phyloP scores from a whole-genome alignment of 2,888 invertebrate species.

The Baronia brevicornis region DNA sequence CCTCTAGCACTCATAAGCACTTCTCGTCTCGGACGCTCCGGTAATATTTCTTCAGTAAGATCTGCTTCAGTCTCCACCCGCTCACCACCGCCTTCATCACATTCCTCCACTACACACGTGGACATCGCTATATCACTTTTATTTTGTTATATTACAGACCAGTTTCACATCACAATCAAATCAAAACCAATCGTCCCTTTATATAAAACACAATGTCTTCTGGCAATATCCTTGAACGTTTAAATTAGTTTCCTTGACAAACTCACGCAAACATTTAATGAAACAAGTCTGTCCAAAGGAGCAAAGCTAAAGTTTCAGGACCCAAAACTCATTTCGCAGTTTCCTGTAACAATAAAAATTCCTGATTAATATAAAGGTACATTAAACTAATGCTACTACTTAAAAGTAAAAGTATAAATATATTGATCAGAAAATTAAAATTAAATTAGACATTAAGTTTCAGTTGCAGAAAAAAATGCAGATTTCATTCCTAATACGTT shows the following conservation, averaged over 20 bases:
- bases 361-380: too few relatives aligned
- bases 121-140: conserved; percentile 36
- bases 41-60: conserved; percentile 40
- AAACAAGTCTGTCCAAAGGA: conserved; percentile 2
- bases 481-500: too few relatives aligned
- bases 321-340: background rate
- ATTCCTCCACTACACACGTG: conserved; percentile 62
- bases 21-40: conserved; percentile 65
- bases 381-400: too few relatives aligned
- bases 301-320: too few relatives aligned
- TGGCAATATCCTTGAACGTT: conserved; percentile 3
- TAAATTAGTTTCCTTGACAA: conserved; percentile 12
- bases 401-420: too few relatives aligned
- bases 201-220: too few relatives aligned
- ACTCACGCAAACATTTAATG: conserved; percentile 4
- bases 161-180: too few relatives aligned
- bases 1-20: conserved; percentile 73
- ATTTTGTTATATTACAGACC: too few relatives aligned
- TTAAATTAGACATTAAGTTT: too few relatives aligned
- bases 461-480: too few relatives aligned
- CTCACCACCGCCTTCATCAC: conserved; percentile 36
- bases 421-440: too few relatives aligned
- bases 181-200: too few relatives aligned
- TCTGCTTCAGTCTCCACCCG: conserved; percentile 22
- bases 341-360: conserved; percentile 10